Evolutionary conservation across 1,140 invertebrate species (phyloP), one percentile per base, ranked within the genome.

Genomic region (Adelges cooleyi): DNA sequence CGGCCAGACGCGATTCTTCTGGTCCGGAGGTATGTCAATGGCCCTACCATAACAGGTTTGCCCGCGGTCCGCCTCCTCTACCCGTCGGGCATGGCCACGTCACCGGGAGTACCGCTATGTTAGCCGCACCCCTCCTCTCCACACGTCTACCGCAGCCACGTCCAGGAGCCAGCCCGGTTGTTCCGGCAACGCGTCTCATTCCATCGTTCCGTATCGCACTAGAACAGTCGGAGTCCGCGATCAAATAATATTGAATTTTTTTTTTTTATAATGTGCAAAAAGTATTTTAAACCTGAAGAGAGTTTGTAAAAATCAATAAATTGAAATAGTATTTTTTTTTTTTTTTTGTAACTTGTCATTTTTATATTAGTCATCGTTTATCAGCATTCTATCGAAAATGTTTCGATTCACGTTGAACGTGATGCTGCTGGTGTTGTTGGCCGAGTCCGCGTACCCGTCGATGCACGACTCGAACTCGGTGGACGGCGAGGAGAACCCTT

Each of bases 401-500:
- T 13, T 20, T 2, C 56, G 42, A 6, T 62, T 48, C 44, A n/a
- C 15, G 25, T 48, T 48, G 25, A 46, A 62, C 56, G 13, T 48
- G 44, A 20, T 20, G 44, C 4, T 62, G 17, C 11, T 48, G 27
- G 11, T 33, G 18, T 5, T 33, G 4, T 22, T 62, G 56, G 56
- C 18, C 18, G 17, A 33, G 13, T 33, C 56, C 27, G 11, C 27
- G 17, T 9, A 9, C 11, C 25, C 56, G 23, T 62, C 56, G 17
- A 11, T 11, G 11, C 38, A 11, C 38, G 42, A 62, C 23, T 9
- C n/a, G 23, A 46, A 46, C 42, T 5, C 1, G 8, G 53, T 56
- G 8, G 68, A 69, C 9, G 70, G 70, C 38, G 71, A 72, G n/a
- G 51, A 65, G 9, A 73, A 71, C 49, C 71, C 70, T 13, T 70